Base-by-base conservation (phyloP, 2,113 vertebrate genomes). In the Myrmecophaga tridactyla region DNA sequence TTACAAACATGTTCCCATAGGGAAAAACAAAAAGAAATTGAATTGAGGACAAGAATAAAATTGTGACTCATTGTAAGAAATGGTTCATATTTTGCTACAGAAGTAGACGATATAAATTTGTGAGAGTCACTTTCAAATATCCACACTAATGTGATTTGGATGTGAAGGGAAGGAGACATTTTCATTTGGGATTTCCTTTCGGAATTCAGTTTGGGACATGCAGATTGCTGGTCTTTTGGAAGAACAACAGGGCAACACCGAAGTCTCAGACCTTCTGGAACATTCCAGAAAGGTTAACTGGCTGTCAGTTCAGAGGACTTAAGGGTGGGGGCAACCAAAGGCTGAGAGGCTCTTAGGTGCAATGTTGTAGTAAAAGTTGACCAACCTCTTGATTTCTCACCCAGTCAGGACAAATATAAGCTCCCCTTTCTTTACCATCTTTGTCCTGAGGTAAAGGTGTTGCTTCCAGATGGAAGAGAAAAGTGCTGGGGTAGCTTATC, bases 321-420 rank as follows among this genome's bases (percentile, higher is more conserved):
- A 10, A 51, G 58, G 10, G 39, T 65, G 7, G 31, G 17, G 29
- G 13, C 27, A 62, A 21, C 36, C 4, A 9, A 9, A 0, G 34
- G 9, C 3, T 29, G 23, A 9, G 23, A 41, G 41, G 13, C 34
- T 63, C 12, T 12, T 18, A 1, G 15, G 25, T 13, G 1, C 7
- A 29, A 41, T 0, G 21, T 9, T 3, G 11, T 17, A 12, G 25
- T 3, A 7, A 6, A 1, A 20, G 6, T 23, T 15, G 56, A 12
- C 9, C 0, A 7, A 4, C 3, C 23, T 8, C 31, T 4, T 20
- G 76, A 21, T 25, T 63, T 6, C 43, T n/a, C 8, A 41, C 1
- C 17, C 56, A 41, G 39, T 39, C 20, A 1, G 53, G 65, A 27
- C 58, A n/a, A 8, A 31, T 17, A 0, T 29, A 25, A 2, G 5